A percentile compares a stretch with the other conserved stretches of the same genome.
Evolutionary conservation across 1,140 invertebrate species (phyloP).

Genomic region (Conopomorpha cramerella): DNA sequence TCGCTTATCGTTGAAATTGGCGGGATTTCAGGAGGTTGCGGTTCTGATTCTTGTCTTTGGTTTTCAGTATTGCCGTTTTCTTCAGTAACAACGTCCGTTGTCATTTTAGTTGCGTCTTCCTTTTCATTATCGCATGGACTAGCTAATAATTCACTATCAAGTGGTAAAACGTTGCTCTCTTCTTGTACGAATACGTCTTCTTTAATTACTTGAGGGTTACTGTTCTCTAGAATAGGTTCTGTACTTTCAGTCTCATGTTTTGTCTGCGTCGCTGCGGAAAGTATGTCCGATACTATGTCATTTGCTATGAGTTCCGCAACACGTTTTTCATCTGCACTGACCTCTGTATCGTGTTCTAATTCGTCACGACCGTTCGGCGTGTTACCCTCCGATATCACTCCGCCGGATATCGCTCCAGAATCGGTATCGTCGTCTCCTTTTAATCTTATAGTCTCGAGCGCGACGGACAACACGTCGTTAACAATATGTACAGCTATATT

Average conservation of each 20-base stretch:
- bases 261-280: constrained; percentile 20
- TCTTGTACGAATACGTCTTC: constrained; percentile 30
- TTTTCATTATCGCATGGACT: constrained; percentile 34
- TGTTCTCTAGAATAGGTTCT: constrained; percentile 40
- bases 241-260: constrained; percentile 15
- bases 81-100: constrained; percentile 23
- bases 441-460: constrained; percentile 49
- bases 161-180: constrained; percentile 45
- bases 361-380: constrained; percentile 50
- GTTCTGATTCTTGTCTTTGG: constrained; percentile 41
- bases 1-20: constrained; percentile 77
- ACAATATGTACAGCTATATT: constrained; percentile 52
- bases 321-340: constrained; percentile 32
- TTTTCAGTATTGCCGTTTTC: constrained; percentile 46
- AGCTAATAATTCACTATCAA: constrained; percentile 47
- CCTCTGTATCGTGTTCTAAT: constrained; percentile 42
- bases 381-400: constrained; percentile 44
- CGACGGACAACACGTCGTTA: constrained; percentile 51
- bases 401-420: constrained; percentile 45
- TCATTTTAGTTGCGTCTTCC: constrained; percentile 28
- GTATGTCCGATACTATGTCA: constrained; percentile 34
- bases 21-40: constrained; percentile 68
- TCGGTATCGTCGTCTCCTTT: constrained; percentile 46
- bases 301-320: constrained; percentile 28
- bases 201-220: constrained; percentile 27